These are phyloP conservation scores for Mellilla xanthometata DNA, from an alignment of 2,888 invertebrate species.

Conservation along the genomic window DNA sequence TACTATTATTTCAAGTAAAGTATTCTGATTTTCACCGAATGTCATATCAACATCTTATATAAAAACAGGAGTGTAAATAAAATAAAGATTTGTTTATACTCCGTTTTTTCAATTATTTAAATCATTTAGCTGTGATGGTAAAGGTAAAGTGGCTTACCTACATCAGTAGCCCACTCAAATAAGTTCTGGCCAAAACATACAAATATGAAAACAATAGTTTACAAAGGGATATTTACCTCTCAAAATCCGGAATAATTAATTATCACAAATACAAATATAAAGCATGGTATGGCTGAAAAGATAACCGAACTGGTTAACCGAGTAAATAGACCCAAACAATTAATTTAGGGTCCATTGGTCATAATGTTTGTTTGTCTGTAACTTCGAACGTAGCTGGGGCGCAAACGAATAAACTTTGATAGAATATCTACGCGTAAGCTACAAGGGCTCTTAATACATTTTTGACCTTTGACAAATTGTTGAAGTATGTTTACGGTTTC, in stretches of 20 bases:
- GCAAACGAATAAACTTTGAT: conserved; percentile 18
- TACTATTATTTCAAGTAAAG: no score
- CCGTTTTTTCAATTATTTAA: no score
- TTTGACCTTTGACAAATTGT: no score
- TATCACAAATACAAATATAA: conserved; percentile 55
- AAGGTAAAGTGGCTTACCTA: neutral
- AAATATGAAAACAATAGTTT: conserved; percentile 20
- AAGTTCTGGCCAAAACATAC: conserved; percentile 14
- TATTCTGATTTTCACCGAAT: no score
- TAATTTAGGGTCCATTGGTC: conserved; percentile 79
- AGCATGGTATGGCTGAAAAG: conserved; percentile 66
- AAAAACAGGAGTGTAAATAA: no score
- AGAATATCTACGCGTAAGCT: conserved; percentile 26
- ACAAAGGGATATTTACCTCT: conserved; percentile 18
- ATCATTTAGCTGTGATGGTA: no score
- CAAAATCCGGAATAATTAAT: conserved; percentile 45
- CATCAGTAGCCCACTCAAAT: conserved; percentile 11
- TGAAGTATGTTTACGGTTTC: no score
- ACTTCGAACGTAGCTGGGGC: conserved; percentile 43
- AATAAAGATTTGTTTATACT: no score
- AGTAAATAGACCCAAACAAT: conserved; percentile 76
- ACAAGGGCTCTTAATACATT: no score
- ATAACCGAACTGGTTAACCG: conserved; percentile 71
- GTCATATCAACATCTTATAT: no score
- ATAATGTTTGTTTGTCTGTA: conserved; percentile 73